Evolutionary conservation across 1,140 invertebrate species (phyloP), one percentile per base, ranked within the genome.

Genomic region (Thaumetopoea pityocampa): DNA sequence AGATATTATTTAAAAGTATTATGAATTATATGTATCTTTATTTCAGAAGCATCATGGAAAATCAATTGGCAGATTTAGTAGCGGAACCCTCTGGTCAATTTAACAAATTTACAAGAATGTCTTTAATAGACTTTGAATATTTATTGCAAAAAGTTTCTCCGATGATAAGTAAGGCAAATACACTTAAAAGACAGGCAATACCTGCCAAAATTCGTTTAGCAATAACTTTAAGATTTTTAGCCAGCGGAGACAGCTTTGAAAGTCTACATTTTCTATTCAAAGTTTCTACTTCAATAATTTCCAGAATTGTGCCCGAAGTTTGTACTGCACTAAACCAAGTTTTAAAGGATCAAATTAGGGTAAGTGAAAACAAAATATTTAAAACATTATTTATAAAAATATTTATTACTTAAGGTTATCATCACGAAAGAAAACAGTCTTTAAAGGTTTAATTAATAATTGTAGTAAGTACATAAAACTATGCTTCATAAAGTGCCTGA

Each of bases 221-320:
- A 17, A 11, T 48, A 16, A 49, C 46, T 30, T 30, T 49, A 42
- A 15, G 46, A 35, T 49, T 30, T 37, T 22, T 49, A 34, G 46
- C 38, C 11, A 35, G 37, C 18, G 38, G 46, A 18, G 46, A 42
- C 27, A 36, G 26, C 14, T 36, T 26, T 20, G 11, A 36, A 20
- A 47, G 38, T 17, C 23, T 48, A 7, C 45, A 48, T 14, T 26
- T 27, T 11, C 10, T 32, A 10, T 42, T 42, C 19, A 42, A 42
- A 27, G 12, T 30, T 12, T 42, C 38, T n/a, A 24, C 6, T 9
- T 9, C 7, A 24, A 9, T 24, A n/a, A 24, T 24, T n/a, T 19
- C 7, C 18, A 4, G 4, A 19, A 19, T 19, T 4, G 18, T 19
- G n/a, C n/a, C n/a, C n/a, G n/a, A n/a, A n/a, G n/a, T n/a, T n/a